Conservation (phyloP, 1,140 invertebrate species). For the Lithobius niger region DNA sequence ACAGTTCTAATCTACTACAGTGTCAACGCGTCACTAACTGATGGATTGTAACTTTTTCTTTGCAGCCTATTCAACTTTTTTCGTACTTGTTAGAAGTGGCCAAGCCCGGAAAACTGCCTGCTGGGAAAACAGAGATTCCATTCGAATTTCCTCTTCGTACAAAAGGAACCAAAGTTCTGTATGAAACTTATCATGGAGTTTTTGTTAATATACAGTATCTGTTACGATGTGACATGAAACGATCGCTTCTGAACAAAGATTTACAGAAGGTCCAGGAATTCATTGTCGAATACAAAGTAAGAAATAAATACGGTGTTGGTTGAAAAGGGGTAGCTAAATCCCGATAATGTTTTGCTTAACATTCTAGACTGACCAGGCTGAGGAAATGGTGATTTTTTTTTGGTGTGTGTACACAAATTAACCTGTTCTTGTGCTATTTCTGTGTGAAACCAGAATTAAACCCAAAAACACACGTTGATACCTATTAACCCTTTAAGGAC, state of each 20-base stretch:
- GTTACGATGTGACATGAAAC: conserved; percentile 74
- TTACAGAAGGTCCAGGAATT: conserved; percentile 72
- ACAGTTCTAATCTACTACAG: no score
- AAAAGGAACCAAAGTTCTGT: conserved; percentile 50
- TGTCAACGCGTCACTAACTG: no score
- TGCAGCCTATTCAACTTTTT: conserved; percentile 74
- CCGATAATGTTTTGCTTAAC: no score
- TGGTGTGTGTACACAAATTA: no score
- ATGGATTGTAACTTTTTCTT: conserved; percentile 20
- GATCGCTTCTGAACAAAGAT: conserved; percentile 80
- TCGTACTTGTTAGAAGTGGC: conserved; percentile 64
- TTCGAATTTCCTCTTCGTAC: conserved; percentile 78
- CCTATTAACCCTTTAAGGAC: no score
- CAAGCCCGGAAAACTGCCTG: conserved; percentile 66
- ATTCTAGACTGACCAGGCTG: no score
- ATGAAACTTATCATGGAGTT: conserved; percentile 95
- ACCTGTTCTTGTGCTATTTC: no score
- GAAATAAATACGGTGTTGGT: no score
- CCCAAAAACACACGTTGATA: no score
- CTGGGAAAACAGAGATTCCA: conserved; percentile 79
- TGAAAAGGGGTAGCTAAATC: no score
- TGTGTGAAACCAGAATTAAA: no score
- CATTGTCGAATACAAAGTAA: conserved; percentile 72
- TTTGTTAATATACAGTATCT: conserved; percentile 91
- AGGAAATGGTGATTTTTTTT: no score